A percentile compares a stretch with the other conserved stretches of the same genome.
Evolutionary conservation across 2,797 vertebrate species (phyloP).

Genomic region (Gallinago stenura): DNA sequence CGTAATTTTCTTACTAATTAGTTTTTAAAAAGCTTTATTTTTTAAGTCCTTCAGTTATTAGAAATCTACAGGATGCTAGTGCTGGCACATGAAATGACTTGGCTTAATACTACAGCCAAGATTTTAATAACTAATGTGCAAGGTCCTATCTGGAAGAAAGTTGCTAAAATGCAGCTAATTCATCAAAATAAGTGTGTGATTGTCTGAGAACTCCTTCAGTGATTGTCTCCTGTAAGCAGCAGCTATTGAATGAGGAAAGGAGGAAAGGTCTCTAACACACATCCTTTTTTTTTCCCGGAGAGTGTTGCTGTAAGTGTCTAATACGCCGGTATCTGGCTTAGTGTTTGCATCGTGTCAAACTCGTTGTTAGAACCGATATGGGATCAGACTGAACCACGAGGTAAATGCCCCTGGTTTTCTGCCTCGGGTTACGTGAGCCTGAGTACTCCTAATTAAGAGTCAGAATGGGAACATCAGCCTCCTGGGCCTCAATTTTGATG

Average conservation of each 20-base stretch:
- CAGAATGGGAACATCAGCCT: not conserved
- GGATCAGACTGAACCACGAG: not conserved
- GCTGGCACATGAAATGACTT: not conserved
- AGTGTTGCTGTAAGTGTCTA: not conserved
- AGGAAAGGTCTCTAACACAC: not conserved
- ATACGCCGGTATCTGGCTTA: not conserved
- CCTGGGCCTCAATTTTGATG: not conserved
- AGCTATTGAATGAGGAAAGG: not conserved
- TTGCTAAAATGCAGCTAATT: not conserved
- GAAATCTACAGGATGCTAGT: not conserved
- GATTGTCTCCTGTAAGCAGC: not conserved
- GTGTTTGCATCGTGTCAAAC: not conserved
- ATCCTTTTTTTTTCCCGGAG: not conserved
- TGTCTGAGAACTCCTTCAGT: not conserved
- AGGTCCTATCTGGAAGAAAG: not conserved
- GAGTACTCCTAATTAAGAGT: not conserved
- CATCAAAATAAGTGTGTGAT: not conserved
- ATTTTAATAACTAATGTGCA: not conserved
- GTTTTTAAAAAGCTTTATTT: not conserved
- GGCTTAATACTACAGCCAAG: not conserved
- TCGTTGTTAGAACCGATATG: not conserved
- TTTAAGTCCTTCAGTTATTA: not conserved
- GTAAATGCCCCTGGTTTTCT: not conserved
- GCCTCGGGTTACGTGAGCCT: not conserved
- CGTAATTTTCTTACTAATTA: not conserved